Evolutionary conservation across 2,888 invertebrate species (phyloP).

Genomic region (Ceratothoa steindachneri): DNA sequence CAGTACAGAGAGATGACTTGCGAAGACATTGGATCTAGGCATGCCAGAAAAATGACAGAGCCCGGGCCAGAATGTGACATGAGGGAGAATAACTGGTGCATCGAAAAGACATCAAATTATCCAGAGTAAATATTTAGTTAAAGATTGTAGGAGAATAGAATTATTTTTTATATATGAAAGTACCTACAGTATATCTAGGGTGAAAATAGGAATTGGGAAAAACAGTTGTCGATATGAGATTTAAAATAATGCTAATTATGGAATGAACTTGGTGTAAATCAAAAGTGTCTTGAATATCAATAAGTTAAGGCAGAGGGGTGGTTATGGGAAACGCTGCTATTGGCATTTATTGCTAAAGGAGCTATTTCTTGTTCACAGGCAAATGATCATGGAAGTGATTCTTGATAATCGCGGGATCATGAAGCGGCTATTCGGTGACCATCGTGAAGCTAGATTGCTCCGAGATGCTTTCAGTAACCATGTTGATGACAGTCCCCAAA

Average conservation of each 20-base stretch:
- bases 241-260: background rate
- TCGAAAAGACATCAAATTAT: background rate
- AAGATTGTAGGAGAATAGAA: too few species aligned
- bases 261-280: background rate
- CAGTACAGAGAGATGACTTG: background rate
- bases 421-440: background rate
- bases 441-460: background rate
- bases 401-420: slow-evolving; percentile 1
- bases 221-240: background rate
- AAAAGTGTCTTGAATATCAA: too few species aligned
- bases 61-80: background rate
- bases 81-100: background rate
- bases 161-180: too few species aligned
- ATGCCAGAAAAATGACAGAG: background rate
- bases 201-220: background rate
- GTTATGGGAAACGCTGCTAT: too few species aligned
- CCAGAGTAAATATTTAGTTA: background rate
- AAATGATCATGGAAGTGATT: background rate
- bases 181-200: too few species aligned
- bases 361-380: background rate
- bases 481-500: background rate
- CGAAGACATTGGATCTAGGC: background rate
- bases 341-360: too few species aligned
- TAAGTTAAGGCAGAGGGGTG: too few species aligned
- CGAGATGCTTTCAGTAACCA: background rate